These are phyloP conservation scores for Oscheius sp. DNA, from an alignment of 1,140 invertebrate species.

Conservation along the genomic window DNA sequence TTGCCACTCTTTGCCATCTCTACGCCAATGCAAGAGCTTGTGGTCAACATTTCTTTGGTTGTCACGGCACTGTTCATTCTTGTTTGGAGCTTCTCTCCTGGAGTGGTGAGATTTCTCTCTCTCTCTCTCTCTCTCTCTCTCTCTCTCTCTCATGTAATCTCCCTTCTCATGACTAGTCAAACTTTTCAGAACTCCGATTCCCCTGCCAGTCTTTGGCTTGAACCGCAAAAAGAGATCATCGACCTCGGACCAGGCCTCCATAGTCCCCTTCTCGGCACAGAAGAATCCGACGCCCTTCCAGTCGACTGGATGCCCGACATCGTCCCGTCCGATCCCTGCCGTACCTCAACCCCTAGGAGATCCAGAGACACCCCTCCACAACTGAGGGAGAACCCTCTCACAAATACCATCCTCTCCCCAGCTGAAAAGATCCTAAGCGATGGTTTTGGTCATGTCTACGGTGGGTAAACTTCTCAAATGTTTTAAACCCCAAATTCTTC, in stretches of 20 bases:
- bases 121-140: not conserved
- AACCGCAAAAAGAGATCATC: constrained; percentile 16
- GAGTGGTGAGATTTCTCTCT: not conserved
- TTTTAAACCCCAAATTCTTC: not conserved
- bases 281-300: not conserved
- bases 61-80: constrained; percentile 2
- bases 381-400: not conserved
- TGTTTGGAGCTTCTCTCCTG: not conserved
- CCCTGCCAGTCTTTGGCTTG: constrained; percentile 13
- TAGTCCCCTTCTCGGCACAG: constrained; percentile 4
- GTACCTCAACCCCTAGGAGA: not conserved
- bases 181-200: constrained; percentile 16
- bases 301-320: constrained; percentile 32
- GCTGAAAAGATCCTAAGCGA: constrained; percentile 34
- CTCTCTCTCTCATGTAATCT: not conserved
- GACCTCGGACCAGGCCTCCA: constrained; percentile 6
- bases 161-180: not conserved
- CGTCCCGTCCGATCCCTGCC: constrained; percentile 11
- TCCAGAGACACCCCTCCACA: not conserved
- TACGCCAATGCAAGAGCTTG: constrained; percentile 4
- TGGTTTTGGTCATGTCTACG: constrained; percentile 20
- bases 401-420: constrained; percentile 30
- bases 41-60: not conserved
- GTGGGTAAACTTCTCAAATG: not conserved
- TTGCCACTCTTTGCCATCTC: not conserved